Evolutionary conservation across 2,113 vertebrate species (phyloP).

Genomic region (Gymnocephalus cernua): DNA sequence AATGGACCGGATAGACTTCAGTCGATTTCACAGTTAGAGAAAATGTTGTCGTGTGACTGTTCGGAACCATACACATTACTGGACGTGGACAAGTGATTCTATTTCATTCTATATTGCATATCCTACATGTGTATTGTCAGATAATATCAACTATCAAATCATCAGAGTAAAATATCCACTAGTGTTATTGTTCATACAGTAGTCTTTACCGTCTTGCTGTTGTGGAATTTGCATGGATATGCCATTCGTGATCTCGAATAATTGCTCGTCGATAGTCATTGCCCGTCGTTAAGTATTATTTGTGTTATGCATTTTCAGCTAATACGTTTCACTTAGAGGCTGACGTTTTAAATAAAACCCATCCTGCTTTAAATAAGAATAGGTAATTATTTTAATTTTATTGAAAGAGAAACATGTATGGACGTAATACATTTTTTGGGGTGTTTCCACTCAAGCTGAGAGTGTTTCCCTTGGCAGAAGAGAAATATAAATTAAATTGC

Average conservation of each 20-base stretch:
- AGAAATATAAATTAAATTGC: not conserved
- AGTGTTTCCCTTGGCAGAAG: not conserved
- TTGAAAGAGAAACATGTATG: not conserved
- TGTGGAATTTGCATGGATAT: not conserved
- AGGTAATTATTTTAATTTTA: not conserved
- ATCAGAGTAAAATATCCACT: not conserved
- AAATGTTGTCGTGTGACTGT: not conserved
- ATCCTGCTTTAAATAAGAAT: not conserved
- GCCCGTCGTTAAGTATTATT: not conserved
- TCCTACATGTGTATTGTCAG: not conserved
- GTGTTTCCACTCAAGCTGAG: not conserved
- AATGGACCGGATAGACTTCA: constrained; percentile 12
- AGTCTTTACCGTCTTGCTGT: not conserved
- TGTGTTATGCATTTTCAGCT: not conserved
- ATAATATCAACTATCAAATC: not conserved
- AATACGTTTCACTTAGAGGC: constrained; percentile 1
- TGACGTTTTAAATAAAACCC: not conserved
- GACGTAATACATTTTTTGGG: not conserved
- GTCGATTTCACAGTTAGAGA: not conserved
- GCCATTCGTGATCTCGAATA: not conserved
- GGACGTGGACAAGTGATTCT: not conserved
- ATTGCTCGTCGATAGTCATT: not conserved
- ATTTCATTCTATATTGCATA: not conserved
- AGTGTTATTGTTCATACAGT: not conserved
- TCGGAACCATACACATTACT: not conserved